Evolutionary conservation across 2,113 vertebrate species (phyloP).

Genomic region (Thamnaconus septentrionalis): DNA sequence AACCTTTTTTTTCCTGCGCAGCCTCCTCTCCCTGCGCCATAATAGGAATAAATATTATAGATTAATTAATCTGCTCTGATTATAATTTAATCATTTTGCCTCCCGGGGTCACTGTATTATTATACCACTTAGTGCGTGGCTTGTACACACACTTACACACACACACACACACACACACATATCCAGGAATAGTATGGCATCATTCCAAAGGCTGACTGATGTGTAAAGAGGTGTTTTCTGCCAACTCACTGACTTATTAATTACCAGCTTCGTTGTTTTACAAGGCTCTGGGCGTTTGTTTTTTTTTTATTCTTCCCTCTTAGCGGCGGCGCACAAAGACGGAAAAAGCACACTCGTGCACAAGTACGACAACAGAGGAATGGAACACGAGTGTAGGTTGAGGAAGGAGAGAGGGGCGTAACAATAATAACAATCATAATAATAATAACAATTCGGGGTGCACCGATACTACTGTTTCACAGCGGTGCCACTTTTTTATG

Average conservation of each 20-base stretch:
- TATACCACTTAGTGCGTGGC: slow-evolving; percentile 83
- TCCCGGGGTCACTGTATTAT: slow-evolving; percentile 84
- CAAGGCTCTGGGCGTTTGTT: slow-evolving; percentile 52
- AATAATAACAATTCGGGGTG: no score
- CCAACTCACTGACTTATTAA: slow-evolving; percentile 69
- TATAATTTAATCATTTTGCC: slow-evolving; percentile 98
- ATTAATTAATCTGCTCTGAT: slow-evolving; percentile 99
- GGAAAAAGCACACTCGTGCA: neutral
- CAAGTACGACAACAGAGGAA: no score
- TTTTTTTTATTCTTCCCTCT: neutral
- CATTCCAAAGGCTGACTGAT: slow-evolving; percentile 53
- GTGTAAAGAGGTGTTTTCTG: slow-evolving; percentile 46
- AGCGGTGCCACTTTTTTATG: no score
- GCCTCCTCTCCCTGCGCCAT: slow-evolving; percentile 85
- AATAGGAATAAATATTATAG: slow-evolving; percentile 99
- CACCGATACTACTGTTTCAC: no score
- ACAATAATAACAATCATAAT: no score
- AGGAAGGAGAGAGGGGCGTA: no score
- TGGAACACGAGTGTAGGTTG: no score
- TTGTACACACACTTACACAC: slow-evolving; percentile 60
- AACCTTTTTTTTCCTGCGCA: slow-evolving; percentile 88
- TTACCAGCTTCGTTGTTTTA: slow-evolving; percentile 58
- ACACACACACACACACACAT: slow-evolving; percentile 19
- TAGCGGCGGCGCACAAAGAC: neutral
- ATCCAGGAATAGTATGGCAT: slow-evolving; percentile 41